phyloP scores from a whole-genome alignment of 2,888 invertebrate genomes.

The Brenthis ino region DNA sequence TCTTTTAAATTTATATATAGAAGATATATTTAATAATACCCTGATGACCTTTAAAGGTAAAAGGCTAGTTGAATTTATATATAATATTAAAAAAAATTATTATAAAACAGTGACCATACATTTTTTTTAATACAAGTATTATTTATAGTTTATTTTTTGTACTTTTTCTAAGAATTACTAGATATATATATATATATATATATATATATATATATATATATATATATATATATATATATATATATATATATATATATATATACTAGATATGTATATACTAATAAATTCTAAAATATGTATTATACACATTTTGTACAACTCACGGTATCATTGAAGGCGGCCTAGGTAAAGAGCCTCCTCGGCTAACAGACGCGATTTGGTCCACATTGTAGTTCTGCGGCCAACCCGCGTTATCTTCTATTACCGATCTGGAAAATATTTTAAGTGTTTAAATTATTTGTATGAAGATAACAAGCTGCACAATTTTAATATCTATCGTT shows the following conservation, averaged over 20 bases:
- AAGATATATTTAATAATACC: neutral
- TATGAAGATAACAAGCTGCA: no score
- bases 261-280: no score
- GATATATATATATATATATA: no score
- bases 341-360: slow-evolving; percentile 76
- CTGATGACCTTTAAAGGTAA: slow-evolving; percentile 11
- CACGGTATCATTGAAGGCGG: slow-evolving; percentile 78
- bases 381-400: slow-evolving; percentile 77
- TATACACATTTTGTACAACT: slow-evolving; percentile 47
- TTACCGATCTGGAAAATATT: slow-evolving; percentile 74
- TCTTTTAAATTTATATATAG: neutral
- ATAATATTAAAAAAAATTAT: neutral
- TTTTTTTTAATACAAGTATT: no score
- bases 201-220: no score
- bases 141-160: no score
- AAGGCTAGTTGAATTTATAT: neutral
- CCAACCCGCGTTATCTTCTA: slow-evolving; percentile 81
- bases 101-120: no score
- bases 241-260: no score
- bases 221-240: neutral
- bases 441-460: no score
- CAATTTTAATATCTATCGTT: no score
- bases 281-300: neutral
- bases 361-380: slow-evolving; percentile 78
- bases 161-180: no score